These are phyloP conservation scores for Neuroterus valhalla DNA, from an alignment of 1,140 invertebrate genomes.

Conservation along the genomic window DNA sequence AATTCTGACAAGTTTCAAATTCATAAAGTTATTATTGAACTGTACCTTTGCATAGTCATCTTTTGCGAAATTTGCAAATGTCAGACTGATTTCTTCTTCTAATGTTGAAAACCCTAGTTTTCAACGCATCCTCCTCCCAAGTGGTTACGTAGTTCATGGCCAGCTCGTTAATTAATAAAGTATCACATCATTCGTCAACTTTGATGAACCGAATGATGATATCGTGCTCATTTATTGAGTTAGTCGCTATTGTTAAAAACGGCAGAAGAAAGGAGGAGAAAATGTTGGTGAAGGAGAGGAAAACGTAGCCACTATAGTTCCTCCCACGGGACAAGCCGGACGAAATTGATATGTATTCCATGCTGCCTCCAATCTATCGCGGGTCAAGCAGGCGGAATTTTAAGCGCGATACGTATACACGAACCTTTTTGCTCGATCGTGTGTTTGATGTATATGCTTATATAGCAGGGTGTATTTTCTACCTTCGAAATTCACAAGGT, in stretches of 20 bases:
- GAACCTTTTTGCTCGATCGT: slow-evolving; percentile 33
- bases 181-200: not conserved
- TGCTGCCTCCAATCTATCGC: slow-evolving; percentile 73
- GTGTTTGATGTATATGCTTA: slow-evolving; percentile 30
- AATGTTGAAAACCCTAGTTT: too few species aligned
- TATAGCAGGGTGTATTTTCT: slow-evolving; percentile 7
- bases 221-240: not conserved
- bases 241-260: slow-evolving; percentile 39
- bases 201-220: not conserved
- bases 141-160: too few species aligned
- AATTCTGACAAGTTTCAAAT: too few species aligned
- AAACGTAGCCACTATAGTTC: slow-evolving; percentile 60
- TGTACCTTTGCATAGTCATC: too few species aligned
- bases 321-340: slow-evolving; percentile 66
- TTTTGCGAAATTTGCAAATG: too few species aligned
- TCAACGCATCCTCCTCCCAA: too few species aligned
- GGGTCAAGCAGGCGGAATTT: slow-evolving; percentile 76
- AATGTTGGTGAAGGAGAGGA: slow-evolving; percentile 46
- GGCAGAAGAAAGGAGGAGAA: slow-evolving; percentile 41
- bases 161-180: too few species aligned
- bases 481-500: not conserved
- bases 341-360: slow-evolving; percentile 76
- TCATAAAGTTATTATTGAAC: too few species aligned
- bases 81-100: too few species aligned
- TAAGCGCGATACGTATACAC: slow-evolving; percentile 65